A percentile compares a stretch with the other conserved stretches of the same genome.
These are phyloP conservation scores for Phaetusa simplex DNA, from an alignment of 2,113 vertebrate genomes.

Conservation along the genomic window DNA sequence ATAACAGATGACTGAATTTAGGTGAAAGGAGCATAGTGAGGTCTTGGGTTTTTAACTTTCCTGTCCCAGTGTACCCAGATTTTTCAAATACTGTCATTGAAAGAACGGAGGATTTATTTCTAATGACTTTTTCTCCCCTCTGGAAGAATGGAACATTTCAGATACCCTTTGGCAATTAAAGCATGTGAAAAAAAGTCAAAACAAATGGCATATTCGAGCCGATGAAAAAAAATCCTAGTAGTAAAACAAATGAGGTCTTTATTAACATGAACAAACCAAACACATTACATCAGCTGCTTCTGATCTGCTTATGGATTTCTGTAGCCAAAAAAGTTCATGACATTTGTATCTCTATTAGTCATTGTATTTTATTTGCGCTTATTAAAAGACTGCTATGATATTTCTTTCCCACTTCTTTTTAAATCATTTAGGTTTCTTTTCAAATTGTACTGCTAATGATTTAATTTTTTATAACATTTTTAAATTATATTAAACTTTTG, in stretches of 20 bases:
- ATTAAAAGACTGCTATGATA: not conserved
- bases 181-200: not conserved
- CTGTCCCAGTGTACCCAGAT: not conserved
- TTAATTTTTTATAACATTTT: not conserved
- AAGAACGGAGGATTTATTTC: not conserved
- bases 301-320: not conserved
- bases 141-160: not conserved
- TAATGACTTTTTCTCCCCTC: not conserved
- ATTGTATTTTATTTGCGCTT: not conserved
- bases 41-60: not conserved
- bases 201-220: not conserved
- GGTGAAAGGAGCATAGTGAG: not conserved
- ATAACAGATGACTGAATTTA: not conserved
- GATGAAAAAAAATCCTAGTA: not conserved
- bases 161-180: not conserved
- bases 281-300: not conserved
- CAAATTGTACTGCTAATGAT: not conserved
- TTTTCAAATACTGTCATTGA: not conserved
- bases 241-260: constrained; percentile 39
- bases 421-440: not conserved
- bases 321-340: not conserved
- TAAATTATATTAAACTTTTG: not conserved
- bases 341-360: not conserved
- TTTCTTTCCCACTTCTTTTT: not conserved
- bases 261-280: not conserved